phyloP scores from a whole-genome alignment of 2,113 vertebrate species.

The Seriola rivoliana region DNA sequence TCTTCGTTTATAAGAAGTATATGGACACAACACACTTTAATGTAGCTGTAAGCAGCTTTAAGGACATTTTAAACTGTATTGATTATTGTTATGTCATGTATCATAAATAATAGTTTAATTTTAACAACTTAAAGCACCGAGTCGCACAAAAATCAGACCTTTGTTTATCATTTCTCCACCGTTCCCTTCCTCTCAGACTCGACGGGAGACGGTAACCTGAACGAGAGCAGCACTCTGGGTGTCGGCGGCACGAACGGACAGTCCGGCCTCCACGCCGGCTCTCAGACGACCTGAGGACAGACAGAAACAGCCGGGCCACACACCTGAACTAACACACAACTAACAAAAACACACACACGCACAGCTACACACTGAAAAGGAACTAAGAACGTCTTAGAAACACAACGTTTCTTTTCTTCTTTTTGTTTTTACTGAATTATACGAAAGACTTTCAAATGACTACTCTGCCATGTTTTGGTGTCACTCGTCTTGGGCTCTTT shows the following conservation, averaged over 20 bases:
- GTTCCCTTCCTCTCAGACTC: conserved; percentile 32
- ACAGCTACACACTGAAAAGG: conserved; percentile 22
- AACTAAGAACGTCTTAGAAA: not conserved
- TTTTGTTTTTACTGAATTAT: not conserved
- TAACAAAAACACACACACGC: conserved; percentile 22
- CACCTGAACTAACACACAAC: not conserved
- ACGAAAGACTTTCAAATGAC: not conserved
- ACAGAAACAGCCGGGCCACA: not conserved
- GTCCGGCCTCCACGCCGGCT: not conserved
- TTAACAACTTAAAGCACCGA: too few species aligned
- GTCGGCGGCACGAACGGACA: conserved; percentile 25
- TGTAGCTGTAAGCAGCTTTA: too few species aligned
- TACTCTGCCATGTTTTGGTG: not conserved
- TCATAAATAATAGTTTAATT: too few species aligned
- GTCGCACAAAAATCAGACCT: too few species aligned
- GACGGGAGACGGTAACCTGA: not conserved
- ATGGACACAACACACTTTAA: too few species aligned
- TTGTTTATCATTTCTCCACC: too few species aligned
- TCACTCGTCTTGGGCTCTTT: not conserved
- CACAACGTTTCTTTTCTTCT: not conserved
- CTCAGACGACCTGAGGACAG: conserved; percentile 27
- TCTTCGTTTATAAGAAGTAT: too few species aligned
- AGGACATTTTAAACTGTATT: too few species aligned
- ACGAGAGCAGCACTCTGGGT: conserved; percentile 35
- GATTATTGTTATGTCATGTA: too few species aligned